Percentiles rank a stretch among this genome's conserved stretches.
phyloP scores from a whole-genome alignment of 2,797 vertebrate species.

The Crocidura indochinensis region DNA sequence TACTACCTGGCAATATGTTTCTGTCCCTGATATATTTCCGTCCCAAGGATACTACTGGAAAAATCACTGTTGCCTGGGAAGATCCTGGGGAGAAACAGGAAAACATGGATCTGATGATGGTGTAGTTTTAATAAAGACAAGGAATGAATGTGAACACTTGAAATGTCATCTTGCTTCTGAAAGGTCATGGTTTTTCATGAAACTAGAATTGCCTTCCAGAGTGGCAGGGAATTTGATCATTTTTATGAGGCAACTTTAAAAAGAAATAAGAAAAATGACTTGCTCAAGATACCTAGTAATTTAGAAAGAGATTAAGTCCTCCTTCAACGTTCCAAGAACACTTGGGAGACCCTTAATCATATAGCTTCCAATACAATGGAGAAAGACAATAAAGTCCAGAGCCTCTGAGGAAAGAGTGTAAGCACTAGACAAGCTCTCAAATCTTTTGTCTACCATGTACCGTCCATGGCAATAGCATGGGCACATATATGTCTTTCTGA shows the following conservation, averaged over 20 bases:
- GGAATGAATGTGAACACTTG: neutral
- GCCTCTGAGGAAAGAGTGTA: neutral
- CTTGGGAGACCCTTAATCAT: neutral
- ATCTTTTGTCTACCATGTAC: neutral
- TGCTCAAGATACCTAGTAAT: neutral
- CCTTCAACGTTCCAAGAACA: neutral
- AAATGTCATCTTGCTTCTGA: slow-evolving; percentile 42
- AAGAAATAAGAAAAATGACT: slow-evolving; percentile 38
- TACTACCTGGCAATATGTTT: neutral
- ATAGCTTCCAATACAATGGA: neutral
- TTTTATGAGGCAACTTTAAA: slow-evolving; percentile 36
- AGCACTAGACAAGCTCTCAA: neutral
- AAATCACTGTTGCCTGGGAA: neutral
- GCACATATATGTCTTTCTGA: neutral
- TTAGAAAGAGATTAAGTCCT: neutral
- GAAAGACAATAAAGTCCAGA: neutral
- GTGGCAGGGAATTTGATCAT: neutral
- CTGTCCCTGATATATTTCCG: neutral
- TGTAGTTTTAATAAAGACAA: neutral
- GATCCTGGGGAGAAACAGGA: slow-evolving; percentile 14
- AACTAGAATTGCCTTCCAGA: slow-evolving; percentile 42
- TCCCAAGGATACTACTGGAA: slow-evolving; percentile 26
- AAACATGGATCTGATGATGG: neutral
- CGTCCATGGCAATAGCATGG: neutral
- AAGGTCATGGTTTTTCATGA: slow-evolving; percentile 45